These are phyloP conservation scores for Ammodytes marinus DNA, from an alignment of 2,113 vertebrate genomes.

Conservation along the genomic window DNA sequence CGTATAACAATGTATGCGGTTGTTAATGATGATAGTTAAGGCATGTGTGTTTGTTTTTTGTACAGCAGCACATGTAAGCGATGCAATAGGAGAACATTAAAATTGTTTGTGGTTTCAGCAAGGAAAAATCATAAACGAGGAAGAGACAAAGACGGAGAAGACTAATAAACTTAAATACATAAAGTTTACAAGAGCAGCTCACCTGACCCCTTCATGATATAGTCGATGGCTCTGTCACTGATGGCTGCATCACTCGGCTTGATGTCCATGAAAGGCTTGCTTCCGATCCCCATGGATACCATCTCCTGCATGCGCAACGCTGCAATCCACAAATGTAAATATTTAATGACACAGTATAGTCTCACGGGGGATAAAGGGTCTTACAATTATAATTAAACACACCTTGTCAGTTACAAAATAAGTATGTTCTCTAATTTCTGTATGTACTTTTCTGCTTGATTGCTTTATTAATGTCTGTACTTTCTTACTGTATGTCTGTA, in stretches of 20 bases:
- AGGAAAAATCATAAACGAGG: neutral
- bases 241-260: slow-evolving; percentile 88
- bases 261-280: slow-evolving; percentile 89
- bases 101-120: slow-evolving; percentile 3
- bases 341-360: neutral
- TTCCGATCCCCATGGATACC: slow-evolving; percentile 90
- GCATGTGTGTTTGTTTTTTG: neutral
- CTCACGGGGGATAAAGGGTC: neutral
- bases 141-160: neutral
- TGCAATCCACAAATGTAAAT: slow-evolving; percentile 51
- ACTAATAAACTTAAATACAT: neutral
- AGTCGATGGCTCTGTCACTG: slow-evolving; percentile 85
- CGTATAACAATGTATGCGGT: neutral
- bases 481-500: too few species aligned
- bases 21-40: neutral
- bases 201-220: slow-evolving; percentile 87
- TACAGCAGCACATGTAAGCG: neutral
- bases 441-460: too few species aligned
- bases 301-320: slow-evolving; percentile 89
- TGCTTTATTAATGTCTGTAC: too few species aligned
- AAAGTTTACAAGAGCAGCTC: slow-evolving; percentile 10
- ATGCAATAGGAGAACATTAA: slow-evolving; percentile 4
- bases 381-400: neutral
- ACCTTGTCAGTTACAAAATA: too few species aligned
- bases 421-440: too few species aligned